Evolutionary conservation across 2,113 vertebrate genomes (phyloP).

Genomic region (Sakesphorus luctuosus): DNA sequence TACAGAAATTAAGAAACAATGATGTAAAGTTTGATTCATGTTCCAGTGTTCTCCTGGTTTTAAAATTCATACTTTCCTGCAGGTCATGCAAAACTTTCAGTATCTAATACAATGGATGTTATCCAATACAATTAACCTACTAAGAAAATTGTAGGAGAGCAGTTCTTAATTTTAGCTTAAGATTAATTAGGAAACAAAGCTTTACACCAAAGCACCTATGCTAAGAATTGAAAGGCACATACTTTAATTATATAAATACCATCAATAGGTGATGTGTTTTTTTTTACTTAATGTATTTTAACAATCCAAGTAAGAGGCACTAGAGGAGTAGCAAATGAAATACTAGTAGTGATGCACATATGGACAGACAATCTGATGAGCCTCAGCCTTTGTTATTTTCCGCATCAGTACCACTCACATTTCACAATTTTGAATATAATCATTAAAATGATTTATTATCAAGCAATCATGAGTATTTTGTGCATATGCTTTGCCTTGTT

Average conservation of each 20-base stretch:
- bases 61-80: background rate
- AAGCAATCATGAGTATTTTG: conserved; percentile 63
- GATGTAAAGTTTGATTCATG: background rate
- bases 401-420: conserved; percentile 56
- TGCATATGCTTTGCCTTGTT: conserved; percentile 73
- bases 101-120: background rate
- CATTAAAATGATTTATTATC: conserved; percentile 73
- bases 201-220: background rate
- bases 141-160: background rate
- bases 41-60: background rate
- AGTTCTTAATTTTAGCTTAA: background rate
- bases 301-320: background rate
- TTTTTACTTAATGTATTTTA: background rate
- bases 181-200: background rate
- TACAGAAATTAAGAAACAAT: background rate
- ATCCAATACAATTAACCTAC: background rate
- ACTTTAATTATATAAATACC: background rate
- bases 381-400: conserved; percentile 63
- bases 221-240: background rate
- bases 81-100: background rate
- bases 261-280: background rate
- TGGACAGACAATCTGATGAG: conserved; percentile 42
- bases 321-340: background rate
- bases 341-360: conserved; percentile 19
- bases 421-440: conserved; percentile 71